Conservation (phyloP, 2,888 invertebrate genomes). For the Drosophila hamatofila region DNA sequence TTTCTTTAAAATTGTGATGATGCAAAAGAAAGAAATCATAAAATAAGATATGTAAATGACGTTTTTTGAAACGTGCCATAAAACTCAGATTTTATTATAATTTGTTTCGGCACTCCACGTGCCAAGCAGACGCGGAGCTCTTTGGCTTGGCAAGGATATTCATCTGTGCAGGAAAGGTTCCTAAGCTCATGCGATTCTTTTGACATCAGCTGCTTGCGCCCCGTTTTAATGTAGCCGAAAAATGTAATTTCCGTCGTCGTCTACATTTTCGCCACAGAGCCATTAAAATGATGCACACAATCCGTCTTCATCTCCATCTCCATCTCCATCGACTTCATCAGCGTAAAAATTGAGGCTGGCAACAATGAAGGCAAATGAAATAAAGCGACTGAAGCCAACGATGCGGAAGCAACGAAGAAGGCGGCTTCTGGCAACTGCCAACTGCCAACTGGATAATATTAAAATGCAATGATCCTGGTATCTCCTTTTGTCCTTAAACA, state of each 20-base stretch:
- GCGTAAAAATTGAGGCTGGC: conserved; percentile 63
- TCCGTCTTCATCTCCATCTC: not conserved
- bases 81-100: conserved; percentile 75
- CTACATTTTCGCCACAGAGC: conserved; percentile 57
- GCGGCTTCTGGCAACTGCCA: not conserved
- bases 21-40: conserved; percentile 40
- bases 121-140: not conserved
- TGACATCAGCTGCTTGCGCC: conserved; percentile 72
- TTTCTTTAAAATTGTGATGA: not conserved
- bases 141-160: not conserved
- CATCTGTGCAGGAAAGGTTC: conserved; percentile 30
- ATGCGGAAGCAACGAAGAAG: conserved; percentile 47
- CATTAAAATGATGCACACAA: conserved; percentile 70
- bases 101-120: conserved; percentile 27
- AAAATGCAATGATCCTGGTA: conserved; percentile 4
- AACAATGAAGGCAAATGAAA: conserved; percentile 34
- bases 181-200: conserved; percentile 52
- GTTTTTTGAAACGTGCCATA: conserved; percentile 68
- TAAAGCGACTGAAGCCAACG: conserved; percentile 32
- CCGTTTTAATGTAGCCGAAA: conserved; percentile 80
- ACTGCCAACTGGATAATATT: conserved; percentile 6
- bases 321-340: conserved; percentile 67
- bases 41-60: conserved; percentile 82
- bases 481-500: not conserved
- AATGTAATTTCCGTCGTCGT: conserved; percentile 78